Evolutionary conservation across 2,888 invertebrate genomes (phyloP).

Genomic region (Rhabditoides inermis): DNA sequence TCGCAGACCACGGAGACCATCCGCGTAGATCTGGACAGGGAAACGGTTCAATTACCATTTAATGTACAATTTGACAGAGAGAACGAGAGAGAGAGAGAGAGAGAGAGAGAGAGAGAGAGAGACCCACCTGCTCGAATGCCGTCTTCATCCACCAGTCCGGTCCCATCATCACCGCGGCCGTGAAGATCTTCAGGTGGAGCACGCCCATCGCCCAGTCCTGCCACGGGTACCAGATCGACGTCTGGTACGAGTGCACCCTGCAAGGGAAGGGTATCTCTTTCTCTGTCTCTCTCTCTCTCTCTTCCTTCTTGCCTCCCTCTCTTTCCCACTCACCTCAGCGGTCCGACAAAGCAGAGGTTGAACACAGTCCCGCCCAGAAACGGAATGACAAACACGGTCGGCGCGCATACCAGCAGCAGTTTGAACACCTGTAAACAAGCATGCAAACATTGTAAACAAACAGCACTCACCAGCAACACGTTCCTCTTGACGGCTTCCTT

Average conservation of each 20-base stretch:
- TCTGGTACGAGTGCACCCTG: slow-evolving; percentile 28
- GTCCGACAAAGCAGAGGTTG: slow-evolving; percentile 79
- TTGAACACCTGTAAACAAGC: slow-evolving; percentile 17
- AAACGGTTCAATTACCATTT: neutral
- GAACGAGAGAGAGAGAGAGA: neutral
- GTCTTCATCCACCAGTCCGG: slow-evolving; percentile 85
- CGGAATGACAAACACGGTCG: slow-evolving; percentile 81
- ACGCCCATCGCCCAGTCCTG: slow-evolving; percentile 96
- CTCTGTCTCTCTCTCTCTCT: no score
- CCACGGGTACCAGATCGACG: slow-evolving; percentile 63
- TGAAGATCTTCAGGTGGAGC: slow-evolving; percentile 90
- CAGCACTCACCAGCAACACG: neutral
- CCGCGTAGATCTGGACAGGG: slow-evolving; percentile 67
- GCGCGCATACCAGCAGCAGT: slow-evolving; percentile 60
- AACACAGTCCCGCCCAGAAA: slow-evolving; percentile 81
- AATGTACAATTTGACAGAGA: no score
- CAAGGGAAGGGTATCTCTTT: no score
- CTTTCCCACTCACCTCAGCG: slow-evolving; percentile 60
- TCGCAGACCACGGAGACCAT: slow-evolving; percentile 85
- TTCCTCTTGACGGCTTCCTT: no score
- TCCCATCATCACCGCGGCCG: slow-evolving; percentile 92
- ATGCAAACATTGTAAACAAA: neutral
- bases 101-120: neutral
- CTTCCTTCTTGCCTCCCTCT: no score
- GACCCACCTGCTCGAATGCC: slow-evolving; percentile 72